A percentile compares a stretch with the other conserved stretches of the same genome.
Conservation (phyloP, 2,888 invertebrate species). For the Mesoligia furuncula region DNA sequence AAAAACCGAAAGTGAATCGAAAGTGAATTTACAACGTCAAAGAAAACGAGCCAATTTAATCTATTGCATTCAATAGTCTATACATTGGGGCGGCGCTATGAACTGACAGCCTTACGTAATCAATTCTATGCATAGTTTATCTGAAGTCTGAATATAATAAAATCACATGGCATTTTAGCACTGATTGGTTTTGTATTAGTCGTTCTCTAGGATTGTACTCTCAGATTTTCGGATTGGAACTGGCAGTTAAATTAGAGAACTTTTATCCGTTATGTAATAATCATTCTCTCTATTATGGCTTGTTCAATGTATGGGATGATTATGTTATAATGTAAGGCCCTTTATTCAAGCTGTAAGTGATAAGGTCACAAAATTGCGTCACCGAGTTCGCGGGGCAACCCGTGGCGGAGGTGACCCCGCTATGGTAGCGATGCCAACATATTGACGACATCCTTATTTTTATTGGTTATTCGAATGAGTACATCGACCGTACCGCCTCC, state of each 20-base stretch:
- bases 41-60: constrained; percentile 72
- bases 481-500: constrained; percentile 87
- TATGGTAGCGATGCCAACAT: constrained; percentile 85
- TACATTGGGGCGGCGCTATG: constrained; percentile 48
- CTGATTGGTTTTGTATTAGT: constrained; percentile 16
- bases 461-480: constrained; percentile 86
- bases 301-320: constrained; percentile 27
- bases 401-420: constrained; percentile 83
- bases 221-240: constrained; percentile 16
- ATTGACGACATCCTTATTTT: constrained; percentile 91
- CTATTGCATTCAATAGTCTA: constrained; percentile 64
- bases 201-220: constrained; percentile 7
- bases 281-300: constrained; percentile 27
- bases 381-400: constrained; percentile 71
- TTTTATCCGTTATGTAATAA: constrained; percentile 58
- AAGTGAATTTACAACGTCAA: constrained; percentile 74
- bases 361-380: constrained; percentile 65
- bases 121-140: constrained; percentile 53
- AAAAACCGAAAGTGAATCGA: constrained; percentile 71
- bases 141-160: constrained; percentile 22
- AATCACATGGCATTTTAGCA: constrained; percentile 31
- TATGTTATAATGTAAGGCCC: constrained; percentile 58
- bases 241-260: constrained; percentile 11
- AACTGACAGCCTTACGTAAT: constrained; percentile 66
- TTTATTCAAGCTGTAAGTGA: constrained; percentile 63